phyloP scores from a whole-genome alignment of 1,140 invertebrate genomes.

The Pollicipes pollicipes region DNA sequence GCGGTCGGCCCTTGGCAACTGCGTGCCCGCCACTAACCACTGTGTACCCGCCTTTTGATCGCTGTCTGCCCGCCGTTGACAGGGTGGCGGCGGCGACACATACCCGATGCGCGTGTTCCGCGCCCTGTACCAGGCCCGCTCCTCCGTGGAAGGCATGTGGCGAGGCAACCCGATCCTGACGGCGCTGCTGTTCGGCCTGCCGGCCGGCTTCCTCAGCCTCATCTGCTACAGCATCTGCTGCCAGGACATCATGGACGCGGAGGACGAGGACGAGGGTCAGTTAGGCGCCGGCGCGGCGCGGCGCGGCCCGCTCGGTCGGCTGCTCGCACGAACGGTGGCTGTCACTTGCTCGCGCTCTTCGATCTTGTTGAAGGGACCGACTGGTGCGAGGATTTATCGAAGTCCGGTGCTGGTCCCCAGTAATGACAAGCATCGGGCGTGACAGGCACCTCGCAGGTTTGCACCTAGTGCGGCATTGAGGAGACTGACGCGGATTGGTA shows the following conservation, averaged over 20 bases:
- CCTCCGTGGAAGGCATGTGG: slow-evolving; percentile 65
- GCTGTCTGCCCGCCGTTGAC: too few species aligned
- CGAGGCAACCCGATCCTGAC: slow-evolving; percentile 74
- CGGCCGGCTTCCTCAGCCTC: slow-evolving; percentile 72
- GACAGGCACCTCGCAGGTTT: background rate
- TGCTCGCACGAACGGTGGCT: too few species aligned
- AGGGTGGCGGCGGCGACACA: slow-evolving; percentile 65
- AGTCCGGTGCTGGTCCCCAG: background rate
- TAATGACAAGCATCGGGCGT: background rate
- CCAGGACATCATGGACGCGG: slow-evolving; percentile 79
- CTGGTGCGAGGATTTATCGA: too few species aligned
- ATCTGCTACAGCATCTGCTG: slow-evolving; percentile 88
- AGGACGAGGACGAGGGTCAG: slow-evolving; percentile 48
- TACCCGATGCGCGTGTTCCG: slow-evolving; percentile 50
- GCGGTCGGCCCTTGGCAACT: too few species aligned
- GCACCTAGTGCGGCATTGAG: too few species aligned
- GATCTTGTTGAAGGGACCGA: background rate
- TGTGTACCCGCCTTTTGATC: too few species aligned
- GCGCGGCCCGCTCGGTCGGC: background rate
- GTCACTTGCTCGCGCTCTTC: too few species aligned
- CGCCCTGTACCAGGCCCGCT: slow-evolving; percentile 48
- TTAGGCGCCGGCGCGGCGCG: background rate
- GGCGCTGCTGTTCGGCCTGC: slow-evolving; percentile 62
- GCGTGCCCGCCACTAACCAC: too few species aligned
- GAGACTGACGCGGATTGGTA: too few species aligned